Percentiles rank a stretch among this genome's conserved stretches.
Evolutionary conservation across 2,797 vertebrate genomes (phyloP).

Genomic region (Leptatherina wallacei): DNA sequence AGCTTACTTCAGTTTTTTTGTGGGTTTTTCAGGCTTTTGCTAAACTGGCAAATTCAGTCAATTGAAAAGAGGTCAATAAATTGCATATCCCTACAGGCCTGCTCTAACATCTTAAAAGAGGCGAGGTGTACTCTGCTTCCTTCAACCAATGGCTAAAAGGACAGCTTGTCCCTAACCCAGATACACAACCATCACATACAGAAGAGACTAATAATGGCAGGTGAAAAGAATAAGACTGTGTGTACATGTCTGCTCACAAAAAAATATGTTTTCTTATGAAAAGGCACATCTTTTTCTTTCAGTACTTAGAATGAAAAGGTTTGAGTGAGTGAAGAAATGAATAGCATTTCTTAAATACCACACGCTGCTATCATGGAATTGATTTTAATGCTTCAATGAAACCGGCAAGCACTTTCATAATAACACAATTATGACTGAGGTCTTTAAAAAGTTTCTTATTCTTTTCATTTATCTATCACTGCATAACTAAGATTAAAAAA

Average conservation of each 20-base stretch:
- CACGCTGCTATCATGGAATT: slow-evolving; percentile 18
- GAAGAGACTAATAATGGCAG: slow-evolving; percentile 19
- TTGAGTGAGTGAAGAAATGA: slow-evolving; percentile 24
- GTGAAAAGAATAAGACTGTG: slow-evolving; percentile 18
- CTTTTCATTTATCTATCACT: slow-evolving; percentile 2
- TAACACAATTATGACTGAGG: slow-evolving; percentile 32
- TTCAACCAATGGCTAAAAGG: slow-evolving; percentile 31
- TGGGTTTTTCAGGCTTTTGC: not conserved
- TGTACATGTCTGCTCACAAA: slow-evolving; percentile 14
- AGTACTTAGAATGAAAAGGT: slow-evolving; percentile 8
- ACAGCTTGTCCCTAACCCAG: slow-evolving; percentile 75
- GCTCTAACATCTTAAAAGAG: slow-evolving; percentile 49
- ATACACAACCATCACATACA: slow-evolving; percentile 54
- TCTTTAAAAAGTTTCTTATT: slow-evolving; percentile 21
- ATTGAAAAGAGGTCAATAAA: slow-evolving; percentile 50
- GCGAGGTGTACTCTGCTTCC: slow-evolving; percentile 47
- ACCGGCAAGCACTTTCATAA: slow-evolving; percentile 27
- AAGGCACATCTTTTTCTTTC: slow-evolving; percentile 20
- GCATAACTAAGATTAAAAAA: slow-evolving; percentile 1
- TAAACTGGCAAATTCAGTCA: slow-evolving; percentile 42
- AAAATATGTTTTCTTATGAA: slow-evolving; percentile 15
- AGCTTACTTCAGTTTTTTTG: not conserved
- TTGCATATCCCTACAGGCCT: slow-evolving; percentile 35
- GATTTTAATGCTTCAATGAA: slow-evolving; percentile 36
- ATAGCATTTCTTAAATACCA: slow-evolving; percentile 13